Base-by-base conservation (phyloP, 2,113 vertebrate genomes). In the Stercorarius parasiticus region DNA sequence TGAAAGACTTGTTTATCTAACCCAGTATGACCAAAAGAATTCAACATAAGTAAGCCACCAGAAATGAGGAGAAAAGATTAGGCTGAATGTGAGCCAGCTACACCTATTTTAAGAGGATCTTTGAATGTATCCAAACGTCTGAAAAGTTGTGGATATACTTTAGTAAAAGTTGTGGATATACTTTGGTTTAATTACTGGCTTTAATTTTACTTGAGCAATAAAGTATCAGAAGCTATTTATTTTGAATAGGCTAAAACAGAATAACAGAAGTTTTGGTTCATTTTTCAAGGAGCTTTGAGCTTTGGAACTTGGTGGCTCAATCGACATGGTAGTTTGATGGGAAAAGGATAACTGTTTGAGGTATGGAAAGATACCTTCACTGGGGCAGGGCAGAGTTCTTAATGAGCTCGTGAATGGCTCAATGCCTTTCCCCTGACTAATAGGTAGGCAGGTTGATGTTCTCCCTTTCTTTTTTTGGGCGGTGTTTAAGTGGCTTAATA, bases 1-100 rank as follows among this genome's bases (percentile, higher is more conserved):
- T 91, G 38, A 78, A 94, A 94, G 43, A 8, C 5, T 72, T 87
- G 9, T 42, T 69, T 49, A 70, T 92, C n/a, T 92, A 96, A 96
- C 74, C 13, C 73, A 83, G 67, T 40, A 83, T 12, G 45, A 95
- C 30, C 47, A 81, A 96, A 84, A 82, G 13, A 56, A 86, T 72
- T 80, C 61, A 91, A 43, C 17, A n/a, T 7, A 59, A 77, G n/a
- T 42, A 55, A 50, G 22, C 6, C 26, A 82, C 10, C 18, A 92
- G 74, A 85, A 92, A 77, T 65, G 5, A 80, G 25, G 93, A 20
- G 74, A 87, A 76, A 83, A 62, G 10, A 56, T 59, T 4, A 66
- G 8, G 5, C 6, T 78, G 74, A 74, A 67, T 55, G 11, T n/a
- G n/a, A 78, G 32, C 40, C 49, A 87, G 27, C 10, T 77, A 15